These are phyloP conservation scores for western clawed frog (Xenopus tropicalis) DNA, from an alignment of 2,113 vertebrate species.

Conservation along the genomic window UCB_Xtro_10.0 CM004448.2:61621501-61622000, in stretches of 20 bases:
- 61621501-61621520: too few relatives aligned
- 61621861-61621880: too few relatives aligned
- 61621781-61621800: constrained; percentile 1
- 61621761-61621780: constrained; percentile 1
- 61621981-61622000: too few relatives aligned
- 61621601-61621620: constrained; percentile 23
- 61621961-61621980: too few relatives aligned
- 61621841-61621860: too few relatives aligned
- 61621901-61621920: too few relatives aligned
- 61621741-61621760: constrained; percentile 34
- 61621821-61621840: not conserved
- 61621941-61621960: too few relatives aligned
- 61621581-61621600: constrained; percentile 14
- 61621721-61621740: constrained; percentile 29
- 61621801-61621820: not conserved
- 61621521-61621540: too few relatives aligned
- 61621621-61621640: constrained; percentile 28
- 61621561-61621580: not conserved
- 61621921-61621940: too few relatives aligned
- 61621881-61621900: too few relatives aligned
- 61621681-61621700: constrained; percentile 25
- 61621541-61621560: too few relatives aligned
- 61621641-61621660: constrained; percentile 36
- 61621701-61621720: constrained; percentile 37
- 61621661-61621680: constrained; percentile 10